Conservation (phyloP, 1,140 invertebrate species). For the Ceratitis capitata region DNA sequence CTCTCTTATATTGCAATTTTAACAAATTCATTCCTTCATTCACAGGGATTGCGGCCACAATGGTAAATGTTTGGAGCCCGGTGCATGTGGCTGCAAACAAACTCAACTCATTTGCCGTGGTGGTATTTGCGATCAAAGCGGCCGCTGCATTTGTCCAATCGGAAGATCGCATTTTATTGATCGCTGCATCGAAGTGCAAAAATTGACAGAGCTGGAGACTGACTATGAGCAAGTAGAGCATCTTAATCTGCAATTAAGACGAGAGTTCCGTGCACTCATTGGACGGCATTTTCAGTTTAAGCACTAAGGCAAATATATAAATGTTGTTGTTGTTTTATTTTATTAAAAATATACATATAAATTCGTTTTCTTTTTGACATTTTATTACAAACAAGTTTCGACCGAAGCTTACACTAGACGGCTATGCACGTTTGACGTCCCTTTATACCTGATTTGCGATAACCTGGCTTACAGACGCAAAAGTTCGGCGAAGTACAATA, state of each 20-base stretch:
- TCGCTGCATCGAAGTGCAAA: conserved; percentile 46
- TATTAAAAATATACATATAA: conserved; percentile 20
- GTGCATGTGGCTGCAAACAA: conserved; percentile 53
- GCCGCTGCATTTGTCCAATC: conserved; percentile 50
- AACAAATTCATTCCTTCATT: no score
- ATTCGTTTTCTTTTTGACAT: not conserved
- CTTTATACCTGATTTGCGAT: conserved; percentile 74
- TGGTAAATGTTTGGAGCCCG: conserved; percentile 54
- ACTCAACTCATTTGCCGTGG: conserved; percentile 47
- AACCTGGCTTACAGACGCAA: conserved; percentile 71
- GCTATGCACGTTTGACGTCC: conserved; percentile 72
- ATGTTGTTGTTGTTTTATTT: conserved; percentile 38
- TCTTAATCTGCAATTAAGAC: conserved; percentile 47
- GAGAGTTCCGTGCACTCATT: conserved; percentile 56
- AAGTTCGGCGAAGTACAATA: conserved; percentile 70
- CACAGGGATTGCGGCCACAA: conserved; percentile 56
- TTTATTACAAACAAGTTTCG: not conserved
- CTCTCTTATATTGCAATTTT: no score
- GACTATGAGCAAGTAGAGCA: conserved; percentile 42
- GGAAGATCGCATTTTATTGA: conserved; percentile 53
- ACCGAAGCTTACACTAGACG: conserved; percentile 4
- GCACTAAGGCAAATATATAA: conserved; percentile 34
- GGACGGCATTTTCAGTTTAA: conserved; percentile 47
- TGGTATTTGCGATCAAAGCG: conserved; percentile 49
- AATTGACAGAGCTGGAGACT: conserved; percentile 40